Base-by-base conservation (phyloP, 2,797 vertebrate genomes). In the Diplodus puntazzo region DNA sequence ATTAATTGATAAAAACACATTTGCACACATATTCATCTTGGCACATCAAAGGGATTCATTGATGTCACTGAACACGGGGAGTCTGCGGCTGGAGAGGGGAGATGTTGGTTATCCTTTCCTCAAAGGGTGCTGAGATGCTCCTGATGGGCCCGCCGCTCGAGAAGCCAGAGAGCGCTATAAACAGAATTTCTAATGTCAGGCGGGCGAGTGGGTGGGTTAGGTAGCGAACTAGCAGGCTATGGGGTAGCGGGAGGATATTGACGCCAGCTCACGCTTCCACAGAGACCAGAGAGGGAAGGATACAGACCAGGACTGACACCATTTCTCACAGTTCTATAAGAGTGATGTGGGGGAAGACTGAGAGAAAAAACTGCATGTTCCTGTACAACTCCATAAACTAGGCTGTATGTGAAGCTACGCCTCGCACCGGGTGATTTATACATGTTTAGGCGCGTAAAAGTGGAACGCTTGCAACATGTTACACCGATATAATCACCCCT, bases 131-230 rank as follows among this genome's bases (percentile, higher is more conserved):
- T 70, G 92, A 91, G 93, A 93, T 92, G 87, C 92, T 94, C 94
- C 94, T 95, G 94, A 95, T 93, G 94, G 95, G 91, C 93, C 91
- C 85, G 43, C 84, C 69, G 82, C 93, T 92, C 59, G 82, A 93
- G 94, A 92, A 94, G 92, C 95, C 92, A 88, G 92, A 86, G 89
- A 94, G 91, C 73, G 89, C 93, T 95, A 95, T 95, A 96, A 96
- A 96, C 95, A 94, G 95, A 96, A 96, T 96, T 89, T 90, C 89
- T 96, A 95, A 96, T 95, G 94, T 88, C 93, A 90, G 90, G 91
- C 92, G 89, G 88, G 92, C 77, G 84, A 87, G 89, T 86, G 93
- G 87, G 90, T 89, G 88, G 92, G 92, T 93, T 91, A 94, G 90
- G 89, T 93, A 91, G 90, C 68, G 88, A 91, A 90, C 89, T 83